Evolutionary conservation across 1,140 invertebrate species (phyloP), one percentile per base, ranked within the genome.

Genomic region (Popillia japonica): DNA sequence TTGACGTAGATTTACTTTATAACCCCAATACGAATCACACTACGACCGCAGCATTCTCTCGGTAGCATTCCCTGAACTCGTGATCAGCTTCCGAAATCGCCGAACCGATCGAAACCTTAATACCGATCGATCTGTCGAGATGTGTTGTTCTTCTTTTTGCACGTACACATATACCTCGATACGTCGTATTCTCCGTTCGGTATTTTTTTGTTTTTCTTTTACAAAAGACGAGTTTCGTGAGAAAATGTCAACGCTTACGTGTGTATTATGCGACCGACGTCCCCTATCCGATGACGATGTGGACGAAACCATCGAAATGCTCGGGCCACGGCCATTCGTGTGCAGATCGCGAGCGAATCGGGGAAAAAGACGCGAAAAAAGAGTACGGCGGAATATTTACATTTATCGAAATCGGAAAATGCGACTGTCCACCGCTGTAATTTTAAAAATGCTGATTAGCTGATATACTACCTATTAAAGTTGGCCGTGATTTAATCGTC

Each of bases 171-270:
- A 68, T 22, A 68, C 22, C 22, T 27, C 61, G 17, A 68, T 68
- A 68, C 61, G 22, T 27, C 61, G 6, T 34, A 10, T 22, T 68
- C 61, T 68, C 14, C 61, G 61, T 22, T 68, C 23, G 22, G 6
- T 22, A 20, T 34, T 68, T 11, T 34, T 22, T 68, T 68, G 10
- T 68, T 55, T 55, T 34, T 34, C 27, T 68, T 68, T 68, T 22
- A 34, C 61, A 68, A 68, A 68, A 68, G 61, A 68, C 61, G 61
- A 68, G 61, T 68, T 68, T 68, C 61, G 61, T 68, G 61, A 68
- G 61, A 68, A 68, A 68, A 68, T 68, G 61, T 68, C 61, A 68
- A 68, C 61, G 22, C 22, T 68, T 68, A 68, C 22, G 61, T 68
- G 61, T 68, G 61, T 68, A 68, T 68, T 68, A 68, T 68, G 27